Conservation (phyloP, 30 jellyfish, hydroid and myxozoan genomes). For the Aurelia aurita complex sp. Pacific region DNA sequence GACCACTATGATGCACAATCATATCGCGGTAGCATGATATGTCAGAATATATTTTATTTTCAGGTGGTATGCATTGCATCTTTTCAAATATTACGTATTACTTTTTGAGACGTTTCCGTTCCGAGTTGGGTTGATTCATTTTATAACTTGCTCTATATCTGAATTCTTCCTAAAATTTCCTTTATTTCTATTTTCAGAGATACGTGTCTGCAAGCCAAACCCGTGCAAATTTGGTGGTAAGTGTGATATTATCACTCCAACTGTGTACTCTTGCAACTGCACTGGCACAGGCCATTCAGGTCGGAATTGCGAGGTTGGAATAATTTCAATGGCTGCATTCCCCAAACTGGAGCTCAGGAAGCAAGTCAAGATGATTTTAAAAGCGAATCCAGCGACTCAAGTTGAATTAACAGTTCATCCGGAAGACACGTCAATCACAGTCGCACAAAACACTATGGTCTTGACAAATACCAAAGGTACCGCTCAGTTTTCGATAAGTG, state of each 20-base stretch:
- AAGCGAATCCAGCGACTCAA: conserved; percentile 49
- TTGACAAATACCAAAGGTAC: conserved; percentile 18
- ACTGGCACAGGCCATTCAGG: conserved; percentile 88
- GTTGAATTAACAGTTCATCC: conserved; percentile 46
- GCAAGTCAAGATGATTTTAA: conserved; percentile 6
- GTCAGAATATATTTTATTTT: too few relatives aligned
- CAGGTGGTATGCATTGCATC: too few relatives aligned
- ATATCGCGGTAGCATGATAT: too few relatives aligned
- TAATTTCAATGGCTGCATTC: conserved; percentile 34
- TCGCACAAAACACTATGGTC: conserved; percentile 26
- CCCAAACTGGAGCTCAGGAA: conserved; percentile 60
- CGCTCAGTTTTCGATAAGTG: conserved; percentile 21
- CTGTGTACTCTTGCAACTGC: conserved; percentile 73
- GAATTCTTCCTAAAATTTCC: too few relatives aligned
- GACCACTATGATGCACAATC: too few relatives aligned
- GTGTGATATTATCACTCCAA: conserved; percentile 74
- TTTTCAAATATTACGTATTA: too few relatives aligned
- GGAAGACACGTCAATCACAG: conserved; percentile 48
- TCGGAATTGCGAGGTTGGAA: conserved; percentile 57
- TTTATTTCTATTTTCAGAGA: conserved; percentile 33
- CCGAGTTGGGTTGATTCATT: too few relatives aligned
- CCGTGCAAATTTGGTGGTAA: conserved; percentile 85
- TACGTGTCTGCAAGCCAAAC: conserved; percentile 93
- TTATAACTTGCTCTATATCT: too few relatives aligned
- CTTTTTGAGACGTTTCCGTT: too few relatives aligned